Evolutionary conservation across 2,888 invertebrate species (phyloP).

Genomic region (Pinctada fucata): DNA sequence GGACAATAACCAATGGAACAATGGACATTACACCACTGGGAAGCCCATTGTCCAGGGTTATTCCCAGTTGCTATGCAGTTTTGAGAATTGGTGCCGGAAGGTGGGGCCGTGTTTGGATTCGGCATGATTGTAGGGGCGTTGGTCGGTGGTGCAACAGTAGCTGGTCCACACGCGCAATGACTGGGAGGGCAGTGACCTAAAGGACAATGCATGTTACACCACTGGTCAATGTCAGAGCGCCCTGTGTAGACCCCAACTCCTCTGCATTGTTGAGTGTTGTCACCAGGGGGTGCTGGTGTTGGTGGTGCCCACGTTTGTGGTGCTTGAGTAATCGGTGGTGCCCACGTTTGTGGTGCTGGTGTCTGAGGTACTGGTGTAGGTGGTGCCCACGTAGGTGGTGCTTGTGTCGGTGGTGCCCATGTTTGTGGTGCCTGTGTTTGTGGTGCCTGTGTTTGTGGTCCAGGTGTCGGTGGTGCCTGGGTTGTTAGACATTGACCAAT

Average conservation of each 20-base stretch:
- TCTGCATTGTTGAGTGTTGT: not conserved
- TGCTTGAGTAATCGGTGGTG: too few relatives aligned
- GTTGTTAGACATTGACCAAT: not conserved
- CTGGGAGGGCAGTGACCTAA: not conserved
- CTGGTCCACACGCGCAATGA: too few relatives aligned
- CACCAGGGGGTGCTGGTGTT: too few relatives aligned
- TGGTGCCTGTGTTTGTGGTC: not conserved
- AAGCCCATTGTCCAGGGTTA: too few relatives aligned
- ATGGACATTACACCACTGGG: not conserved
- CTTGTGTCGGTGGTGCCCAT: not conserved
- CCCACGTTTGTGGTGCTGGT: not conserved
- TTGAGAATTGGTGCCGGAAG: too few relatives aligned
- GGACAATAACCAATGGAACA: not conserved
- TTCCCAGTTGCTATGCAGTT: too few relatives aligned
- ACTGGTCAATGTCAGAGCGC: not conserved
- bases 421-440: not conserved
- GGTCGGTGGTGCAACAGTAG: not conserved
- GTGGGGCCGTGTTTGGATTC: not conserved
- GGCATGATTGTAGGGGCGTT: not conserved
- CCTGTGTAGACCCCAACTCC: not conserved
- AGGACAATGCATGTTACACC: not conserved
- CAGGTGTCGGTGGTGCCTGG: not conserved
- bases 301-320: too few relatives aligned
- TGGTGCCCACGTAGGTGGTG: not conserved
- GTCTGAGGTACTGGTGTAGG: not conserved